These are phyloP conservation scores for Prunella fulvescens DNA, from an alignment of 2,113 vertebrate species.

Conservation along the genomic window DNA sequence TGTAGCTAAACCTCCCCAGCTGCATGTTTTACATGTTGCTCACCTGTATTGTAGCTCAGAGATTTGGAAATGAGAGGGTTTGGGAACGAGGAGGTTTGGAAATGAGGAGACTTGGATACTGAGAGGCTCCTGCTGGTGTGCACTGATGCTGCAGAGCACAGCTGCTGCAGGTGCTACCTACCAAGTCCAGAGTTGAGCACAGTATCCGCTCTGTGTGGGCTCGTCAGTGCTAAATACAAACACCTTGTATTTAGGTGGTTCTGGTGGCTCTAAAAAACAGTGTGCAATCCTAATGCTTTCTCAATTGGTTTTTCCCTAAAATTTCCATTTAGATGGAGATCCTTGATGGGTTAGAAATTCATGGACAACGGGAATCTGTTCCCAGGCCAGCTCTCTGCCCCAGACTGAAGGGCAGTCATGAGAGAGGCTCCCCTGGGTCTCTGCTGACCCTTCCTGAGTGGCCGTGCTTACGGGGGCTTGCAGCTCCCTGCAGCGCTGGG, in stretches of 20 bases:
- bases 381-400: no score
- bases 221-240: background rate
- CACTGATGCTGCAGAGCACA: background rate
- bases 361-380: no score
- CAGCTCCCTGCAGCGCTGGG: no score
- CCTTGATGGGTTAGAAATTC: background rate
- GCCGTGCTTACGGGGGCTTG: no score
- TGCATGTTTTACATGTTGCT: fast-evolving
- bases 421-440: no score
- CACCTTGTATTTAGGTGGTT: background rate
- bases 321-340: background rate
- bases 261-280: background rate
- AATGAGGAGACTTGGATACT: fast-evolving
- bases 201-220: background rate
- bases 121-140: background rate
- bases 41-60: background rate
- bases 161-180: background rate
- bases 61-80: fast-evolving
- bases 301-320: background rate
- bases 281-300: background rate
- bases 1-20: background rate
- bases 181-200: background rate
- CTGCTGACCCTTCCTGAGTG: no score
- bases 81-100: fast-evolving
- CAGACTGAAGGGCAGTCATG: no score